These are phyloP conservation scores for Isaurus tuberculatus DNA, from an alignment of 92 coral and sea anemone species.

Conservation along the genomic window DNA sequence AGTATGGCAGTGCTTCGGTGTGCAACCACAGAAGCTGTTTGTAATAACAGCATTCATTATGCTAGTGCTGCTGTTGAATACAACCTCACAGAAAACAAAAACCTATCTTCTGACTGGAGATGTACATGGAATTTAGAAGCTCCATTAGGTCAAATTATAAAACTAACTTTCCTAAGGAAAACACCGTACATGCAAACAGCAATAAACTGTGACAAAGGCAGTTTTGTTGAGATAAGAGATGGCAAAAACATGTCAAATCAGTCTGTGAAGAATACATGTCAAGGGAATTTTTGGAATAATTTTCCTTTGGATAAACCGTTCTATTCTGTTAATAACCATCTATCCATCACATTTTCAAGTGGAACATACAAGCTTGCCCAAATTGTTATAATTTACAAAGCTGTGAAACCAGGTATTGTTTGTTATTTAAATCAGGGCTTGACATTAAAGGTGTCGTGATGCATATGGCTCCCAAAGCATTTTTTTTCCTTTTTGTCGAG, in stretches of 20 bases:
- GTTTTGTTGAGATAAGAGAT: conserved; percentile 18
- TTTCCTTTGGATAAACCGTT: conserved; percentile 17
- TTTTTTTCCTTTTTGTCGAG: no score
- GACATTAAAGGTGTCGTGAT: neutral
- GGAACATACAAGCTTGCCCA: neutral
- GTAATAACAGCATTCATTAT: conserved; percentile 9
- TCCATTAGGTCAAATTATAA: conserved; percentile 6
- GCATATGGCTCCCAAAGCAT: no score
- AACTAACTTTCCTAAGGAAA: neutral
- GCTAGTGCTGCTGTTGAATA: conserved; percentile 1
- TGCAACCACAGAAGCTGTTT: neutral
- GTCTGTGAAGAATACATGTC: conserved; percentile 8
- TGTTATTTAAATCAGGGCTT: neutral
- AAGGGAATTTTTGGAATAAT: conserved; percentile 1
- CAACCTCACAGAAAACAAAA: neutral
- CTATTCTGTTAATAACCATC: conserved; percentile 17
- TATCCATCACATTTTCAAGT: conserved; percentile 28
- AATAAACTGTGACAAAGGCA: neutral
- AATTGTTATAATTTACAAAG: neutral
- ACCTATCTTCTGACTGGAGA: conserved; percentile 1
- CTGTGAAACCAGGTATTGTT: conserved; percentile 27
- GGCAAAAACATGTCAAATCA: conserved; percentile 5
- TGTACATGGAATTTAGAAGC: conserved; percentile 34
- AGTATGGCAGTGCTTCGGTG: neutral
- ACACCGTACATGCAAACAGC: neutral